phyloP scores from a whole-genome alignment of 2,797 vertebrate genomes.

The Distichodus sexfasciatus region DNA sequence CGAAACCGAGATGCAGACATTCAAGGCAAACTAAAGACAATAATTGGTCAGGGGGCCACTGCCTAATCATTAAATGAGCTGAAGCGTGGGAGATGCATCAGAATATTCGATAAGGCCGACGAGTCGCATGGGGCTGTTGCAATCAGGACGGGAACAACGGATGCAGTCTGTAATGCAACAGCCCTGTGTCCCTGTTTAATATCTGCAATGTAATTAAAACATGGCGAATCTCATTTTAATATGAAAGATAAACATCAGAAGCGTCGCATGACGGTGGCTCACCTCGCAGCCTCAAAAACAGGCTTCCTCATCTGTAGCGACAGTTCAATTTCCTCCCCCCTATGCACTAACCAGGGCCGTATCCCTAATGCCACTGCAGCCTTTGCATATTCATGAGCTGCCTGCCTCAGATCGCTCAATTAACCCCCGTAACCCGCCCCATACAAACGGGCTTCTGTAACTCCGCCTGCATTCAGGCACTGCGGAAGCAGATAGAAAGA shows the following conservation, averaged over 20 bases:
- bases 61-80: too few relatives aligned
- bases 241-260: slow-evolving; percentile 2
- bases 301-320: background rate
- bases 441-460: slow-evolving; percentile 53
- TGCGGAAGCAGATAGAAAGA: slow-evolving; percentile 38
- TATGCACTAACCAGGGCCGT: slow-evolving; percentile 50
- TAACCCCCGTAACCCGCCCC: slow-evolving; percentile 64
- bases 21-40: too few relatives aligned
- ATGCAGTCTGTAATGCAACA: background rate
- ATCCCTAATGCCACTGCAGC: slow-evolving; percentile 56
- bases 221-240: background rate
- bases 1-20: too few relatives aligned
- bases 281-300: background rate
- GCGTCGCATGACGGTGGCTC: background rate
- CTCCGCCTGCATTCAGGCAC: slow-evolving; percentile 39
- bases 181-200: background rate
- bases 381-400: slow-evolving; percentile 72
- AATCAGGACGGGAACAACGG: slow-evolving; percentile 5
- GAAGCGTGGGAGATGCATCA: slow-evolving; percentile 5
- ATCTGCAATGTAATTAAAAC: slow-evolving; percentile 15
- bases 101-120: background rate
- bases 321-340: slow-evolving; percentile 11
- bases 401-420: slow-evolving; percentile 65
- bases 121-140: background rate
- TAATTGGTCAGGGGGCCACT: too few relatives aligned